phyloP scores from a whole-genome alignment of 2,797 vertebrate genomes.

The Cichlasoma orientale region DNA sequence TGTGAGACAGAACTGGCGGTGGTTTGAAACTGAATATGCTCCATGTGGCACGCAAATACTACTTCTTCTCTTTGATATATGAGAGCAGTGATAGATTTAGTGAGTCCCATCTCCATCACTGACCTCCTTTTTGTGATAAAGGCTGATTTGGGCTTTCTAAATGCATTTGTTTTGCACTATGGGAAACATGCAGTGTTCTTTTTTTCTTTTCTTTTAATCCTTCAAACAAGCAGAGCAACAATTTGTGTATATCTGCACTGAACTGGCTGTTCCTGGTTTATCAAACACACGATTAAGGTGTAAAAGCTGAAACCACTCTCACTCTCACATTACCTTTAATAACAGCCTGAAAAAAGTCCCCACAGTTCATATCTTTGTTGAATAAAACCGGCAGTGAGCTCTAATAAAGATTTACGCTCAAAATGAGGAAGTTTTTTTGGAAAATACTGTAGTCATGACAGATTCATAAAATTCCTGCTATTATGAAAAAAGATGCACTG shows the following conservation, averaged over 20 bases:
- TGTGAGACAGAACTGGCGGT: slow-evolving; percentile 1
- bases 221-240: not conserved
- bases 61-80: slow-evolving; percentile 66
- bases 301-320: not conserved
- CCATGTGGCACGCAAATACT: slow-evolving; percentile 40
- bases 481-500: not conserved
- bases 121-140: slow-evolving; percentile 10
- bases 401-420: not conserved
- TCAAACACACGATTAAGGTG: not conserved
- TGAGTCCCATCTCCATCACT: slow-evolving; percentile 30
- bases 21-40: slow-evolving; percentile 62
- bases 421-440: slow-evolving; percentile 1
- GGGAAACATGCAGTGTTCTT: not conserved
- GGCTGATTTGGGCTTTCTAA: not conserved
- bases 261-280: not conserved
- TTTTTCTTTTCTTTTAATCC: not conserved
- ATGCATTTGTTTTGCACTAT: not conserved
- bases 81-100: slow-evolving; percentile 57
- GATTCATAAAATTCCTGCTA: not conserved
- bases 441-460: not conserved
- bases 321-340: not conserved
- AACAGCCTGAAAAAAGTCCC: not conserved
- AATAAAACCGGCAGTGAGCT: not conserved
- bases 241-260: not conserved
- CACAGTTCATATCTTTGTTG: not conserved